Percentiles rank a stretch among this genome's conserved stretches.
Evolutionary conservation across 2,113 vertebrate species (phyloP).

Genomic region (Chaetops frenatus): DNA sequence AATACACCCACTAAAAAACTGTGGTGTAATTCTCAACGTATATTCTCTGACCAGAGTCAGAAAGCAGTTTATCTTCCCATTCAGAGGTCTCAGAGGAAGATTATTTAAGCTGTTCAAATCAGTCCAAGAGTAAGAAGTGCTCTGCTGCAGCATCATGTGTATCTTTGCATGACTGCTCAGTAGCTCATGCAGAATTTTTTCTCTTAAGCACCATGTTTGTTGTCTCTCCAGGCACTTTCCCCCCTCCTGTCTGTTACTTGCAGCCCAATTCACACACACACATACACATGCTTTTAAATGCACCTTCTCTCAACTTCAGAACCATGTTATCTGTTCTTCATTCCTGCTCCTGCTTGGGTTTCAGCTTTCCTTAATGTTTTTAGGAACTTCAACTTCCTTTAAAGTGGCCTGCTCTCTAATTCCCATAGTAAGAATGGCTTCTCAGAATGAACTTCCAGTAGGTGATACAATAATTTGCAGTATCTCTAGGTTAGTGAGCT

Average conservation of each 20-base stretch:
- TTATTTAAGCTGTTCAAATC: background rate
- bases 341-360: background rate
- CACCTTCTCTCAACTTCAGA: background rate
- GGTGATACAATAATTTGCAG: background rate
- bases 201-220: background rate
- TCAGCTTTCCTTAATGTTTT: background rate
- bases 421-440: background rate
- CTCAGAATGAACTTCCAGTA: background rate
- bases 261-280: background rate
- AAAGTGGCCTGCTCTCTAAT: background rate
- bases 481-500: background rate
- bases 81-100: background rate
- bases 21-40: background rate
- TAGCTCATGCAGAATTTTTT: background rate
- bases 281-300: background rate
- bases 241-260: background rate
- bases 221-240: background rate
- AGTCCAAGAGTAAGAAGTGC: background rate
- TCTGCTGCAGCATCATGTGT: background rate
- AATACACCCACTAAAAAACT: background rate
- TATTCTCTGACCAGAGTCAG: background rate
- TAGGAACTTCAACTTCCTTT: background rate
- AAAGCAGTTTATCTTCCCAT: background rate
- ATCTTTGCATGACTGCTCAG: background rate
- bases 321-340: background rate